Base-by-base conservation (phyloP, 1,140 invertebrate genomes). In the Aplysia californica region DNA sequence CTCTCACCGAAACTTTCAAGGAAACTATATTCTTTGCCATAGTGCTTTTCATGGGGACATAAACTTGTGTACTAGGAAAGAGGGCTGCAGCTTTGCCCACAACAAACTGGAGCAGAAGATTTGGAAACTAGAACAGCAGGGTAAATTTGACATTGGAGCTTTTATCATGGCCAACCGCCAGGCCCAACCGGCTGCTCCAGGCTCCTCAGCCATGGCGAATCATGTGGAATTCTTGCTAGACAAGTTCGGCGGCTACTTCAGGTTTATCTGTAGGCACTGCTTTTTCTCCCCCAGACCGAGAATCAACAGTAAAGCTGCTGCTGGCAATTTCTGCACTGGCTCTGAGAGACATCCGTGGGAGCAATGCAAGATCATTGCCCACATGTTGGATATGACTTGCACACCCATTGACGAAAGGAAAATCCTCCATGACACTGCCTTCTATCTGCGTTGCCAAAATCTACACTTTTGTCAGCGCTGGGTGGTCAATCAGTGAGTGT, bases 51-150 rank as follows among this genome's bases (percentile, higher is more conserved):
- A 76, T 31, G 73, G 68, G 29, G 79, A 80, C 20, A 61, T 70
- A 5, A 41, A 74, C 3, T 50, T 73, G 23, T 87, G 86, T 76
- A 72, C 77, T 6, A 83, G 80, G 64, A 82, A 82, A 23, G 82
- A 83, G 33, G 82, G 82, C 15, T 89, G 88, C 77, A 83, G 78
- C 44, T 88, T 85, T 86, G 86, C 86, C 20, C 88, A 89, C 78
- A 86, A 85, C 70, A 70, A 76, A 10, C 75, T 83, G 21, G 88
- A 89, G 75, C 80, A 83, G 55, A 65, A 20, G 10, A 44, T 88
- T 1, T 89, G 88, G 88, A 86, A 76, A 31, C 23, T 85, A 35
- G 86, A 88, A 64, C 88, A 89, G 69, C 80, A 83, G 73, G 84
- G 83, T 56, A 78, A 75, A 15, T 89, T 86, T 68, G 80, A 82